Evolutionary conservation across 2,113 vertebrate species (phyloP), one percentile per base, ranked within the genome.

Genomic region (Cebus imitator): DNA sequence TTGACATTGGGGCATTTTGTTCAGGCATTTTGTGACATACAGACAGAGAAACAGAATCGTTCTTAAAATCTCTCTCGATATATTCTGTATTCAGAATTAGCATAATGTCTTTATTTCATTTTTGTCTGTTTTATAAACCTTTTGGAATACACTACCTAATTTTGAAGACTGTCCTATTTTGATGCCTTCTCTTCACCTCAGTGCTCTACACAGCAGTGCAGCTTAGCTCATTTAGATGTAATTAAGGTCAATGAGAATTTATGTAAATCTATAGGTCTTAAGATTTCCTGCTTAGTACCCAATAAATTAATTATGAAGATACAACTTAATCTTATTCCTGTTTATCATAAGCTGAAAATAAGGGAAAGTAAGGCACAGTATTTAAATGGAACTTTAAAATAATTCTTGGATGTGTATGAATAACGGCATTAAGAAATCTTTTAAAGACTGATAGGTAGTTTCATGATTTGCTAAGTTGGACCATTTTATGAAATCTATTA

Each of bases 401-500:
- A 96, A 94, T 96, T 98, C 5, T 48, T 95, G 13, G 3, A 40
- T 50, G 21, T 97, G 40, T 76, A 61, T 96, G 78, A 43, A 79
- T 75, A 94, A 97, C 94, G 50, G 32, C 80, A 40, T 27, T 87
- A 86, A 76, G 40, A 81, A 2, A 50, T 84, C 84, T 96, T 97
- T 35, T 25, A 87, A 94, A 95, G 1, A 48, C 27, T 78, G 32
- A 6, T 95, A 66, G 14, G 85, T 86, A 13, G 35, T 92, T 76
- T 79, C 81, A 6, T 91, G 55, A 96, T 87, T 90, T 79, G 92
- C 79, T 57, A 87, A 98, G 93, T 18, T 45, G 48, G 78, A 40
- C 75, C 72, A 50, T 93, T 93, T 25, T 93, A 93, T 95, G 35
- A 98, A 94, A 97, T 95, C 94, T 92, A 40, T 98, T 93, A 73